Conservation (phyloP, 2,113 vertebrate species). For the Lonchura striata region DNA sequence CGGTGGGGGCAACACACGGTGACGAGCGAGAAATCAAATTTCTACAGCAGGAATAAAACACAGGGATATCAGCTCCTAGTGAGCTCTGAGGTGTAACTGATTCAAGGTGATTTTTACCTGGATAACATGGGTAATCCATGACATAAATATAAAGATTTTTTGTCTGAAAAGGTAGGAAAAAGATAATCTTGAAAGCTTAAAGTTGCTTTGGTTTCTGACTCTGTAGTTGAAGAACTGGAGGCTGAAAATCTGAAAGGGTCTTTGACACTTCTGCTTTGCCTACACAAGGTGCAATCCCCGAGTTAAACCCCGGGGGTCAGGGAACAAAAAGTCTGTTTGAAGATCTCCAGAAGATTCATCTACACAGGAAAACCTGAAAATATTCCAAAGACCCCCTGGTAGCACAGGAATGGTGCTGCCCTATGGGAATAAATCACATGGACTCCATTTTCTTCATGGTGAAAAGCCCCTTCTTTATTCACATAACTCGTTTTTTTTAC, state of each 20-base stretch:
- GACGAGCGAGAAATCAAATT: neutral
- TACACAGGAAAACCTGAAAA: neutral
- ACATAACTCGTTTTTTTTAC: neutral
- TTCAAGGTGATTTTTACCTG: neutral
- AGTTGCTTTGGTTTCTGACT: neutral
- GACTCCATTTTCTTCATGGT: neutral
- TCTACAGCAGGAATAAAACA: neutral
- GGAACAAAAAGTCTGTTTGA: neutral
- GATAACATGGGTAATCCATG: neutral
- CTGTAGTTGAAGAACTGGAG: neutral
- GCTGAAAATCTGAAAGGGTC: neutral
- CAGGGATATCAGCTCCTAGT: neutral
- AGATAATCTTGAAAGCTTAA: neutral
- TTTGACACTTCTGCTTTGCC: neutral
- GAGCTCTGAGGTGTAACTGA: neutral
- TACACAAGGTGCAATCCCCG: neutral
- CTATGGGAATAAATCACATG: neutral
- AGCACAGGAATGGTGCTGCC: neutral
- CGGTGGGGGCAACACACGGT: neutral
- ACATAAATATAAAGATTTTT: neutral
- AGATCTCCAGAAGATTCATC: neutral
- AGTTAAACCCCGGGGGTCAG: neutral
- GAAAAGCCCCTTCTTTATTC: neutral
- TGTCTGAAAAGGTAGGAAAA: neutral
- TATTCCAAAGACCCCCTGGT: neutral